These are phyloP conservation scores for Ormyrus labotus DNA, from an alignment of 2,888 invertebrate genomes.

Conservation along the genomic window DNA sequence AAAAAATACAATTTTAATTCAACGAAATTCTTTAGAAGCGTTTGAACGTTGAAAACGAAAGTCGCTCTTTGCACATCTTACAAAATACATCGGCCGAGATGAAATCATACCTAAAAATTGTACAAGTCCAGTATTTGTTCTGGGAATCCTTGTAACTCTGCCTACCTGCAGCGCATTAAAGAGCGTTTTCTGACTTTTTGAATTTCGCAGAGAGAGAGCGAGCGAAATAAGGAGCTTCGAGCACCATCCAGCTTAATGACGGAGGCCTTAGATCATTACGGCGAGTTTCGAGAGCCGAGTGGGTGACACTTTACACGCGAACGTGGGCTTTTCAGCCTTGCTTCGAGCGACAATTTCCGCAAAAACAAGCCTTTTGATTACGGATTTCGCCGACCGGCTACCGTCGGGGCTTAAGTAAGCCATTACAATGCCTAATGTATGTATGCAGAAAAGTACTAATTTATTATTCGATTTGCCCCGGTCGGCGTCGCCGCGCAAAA, in stretches of 20 bases:
- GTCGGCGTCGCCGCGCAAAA: background rate
- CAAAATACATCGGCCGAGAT: background rate
- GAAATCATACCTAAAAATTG: constrained; percentile 40
- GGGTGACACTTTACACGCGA: constrained; percentile 60
- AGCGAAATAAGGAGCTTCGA: constrained; percentile 39
- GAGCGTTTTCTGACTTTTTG: background rate
- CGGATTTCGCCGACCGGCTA: constrained; percentile 28
- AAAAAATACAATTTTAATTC: too few species aligned
- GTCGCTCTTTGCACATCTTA: too few species aligned
- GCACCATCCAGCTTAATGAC: constrained; percentile 51
- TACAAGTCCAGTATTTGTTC: background rate
- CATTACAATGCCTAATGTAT: too few species aligned
- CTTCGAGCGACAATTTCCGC: constrained; percentile 32
- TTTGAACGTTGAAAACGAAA: too few species aligned
- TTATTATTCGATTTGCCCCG: background rate
- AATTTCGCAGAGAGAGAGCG: background rate
- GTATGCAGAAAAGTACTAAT: background rate
- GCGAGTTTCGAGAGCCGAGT: constrained; percentile 60
- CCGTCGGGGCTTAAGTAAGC: background rate
- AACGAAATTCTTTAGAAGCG: too few species aligned
- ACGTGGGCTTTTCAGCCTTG: constrained; percentile 56
- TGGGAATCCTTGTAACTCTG: background rate
- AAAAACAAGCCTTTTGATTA: constrained; percentile 24
- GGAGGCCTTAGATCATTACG: constrained; percentile 59
- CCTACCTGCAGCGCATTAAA: background rate